Evolutionary conservation across 2,888 invertebrate species (phyloP).

Genomic region (Nephrotoma appendiculata): DNA sequence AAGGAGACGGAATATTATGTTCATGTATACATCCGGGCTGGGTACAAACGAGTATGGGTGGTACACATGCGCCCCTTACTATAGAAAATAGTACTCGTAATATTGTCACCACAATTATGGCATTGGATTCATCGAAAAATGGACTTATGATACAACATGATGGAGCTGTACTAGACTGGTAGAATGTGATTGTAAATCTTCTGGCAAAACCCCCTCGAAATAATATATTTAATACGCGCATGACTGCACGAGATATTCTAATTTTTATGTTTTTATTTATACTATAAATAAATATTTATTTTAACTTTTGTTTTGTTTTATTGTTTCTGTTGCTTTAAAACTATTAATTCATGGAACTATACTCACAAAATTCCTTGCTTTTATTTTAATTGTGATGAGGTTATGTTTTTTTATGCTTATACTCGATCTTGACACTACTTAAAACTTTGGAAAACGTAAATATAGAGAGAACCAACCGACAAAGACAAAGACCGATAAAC

Average conservation of each 20-base stretch:
- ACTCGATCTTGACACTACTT: no score
- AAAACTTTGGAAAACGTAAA: no score
- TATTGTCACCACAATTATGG: slow-evolving; percentile 49
- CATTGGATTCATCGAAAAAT: slow-evolving; percentile 47
- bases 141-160: slow-evolving; percentile 69
- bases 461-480: no score
- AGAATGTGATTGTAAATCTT: slow-evolving; percentile 15
- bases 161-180: slow-evolving; percentile 62
- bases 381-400: slow-evolving; percentile 20
- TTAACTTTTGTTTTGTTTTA: not conserved
- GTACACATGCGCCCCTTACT: slow-evolving; percentile 59
- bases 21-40: slow-evolving; percentile 31
- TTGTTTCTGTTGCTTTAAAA: not conserved
- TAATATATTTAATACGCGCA: not conserved
- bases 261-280: not conserved
- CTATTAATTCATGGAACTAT: no score
- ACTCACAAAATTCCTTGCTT: no score
- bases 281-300: not conserved
- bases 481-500: no score
- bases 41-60: slow-evolving; percentile 86
- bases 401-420: no score
- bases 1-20: not conserved
- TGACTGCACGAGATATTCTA: not conserved
- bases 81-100: slow-evolving; percentile 48
- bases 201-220: not conserved